phyloP scores from a whole-genome alignment of 2,113 vertebrate genomes.

The Phalacrocorax aristotelis region DNA sequence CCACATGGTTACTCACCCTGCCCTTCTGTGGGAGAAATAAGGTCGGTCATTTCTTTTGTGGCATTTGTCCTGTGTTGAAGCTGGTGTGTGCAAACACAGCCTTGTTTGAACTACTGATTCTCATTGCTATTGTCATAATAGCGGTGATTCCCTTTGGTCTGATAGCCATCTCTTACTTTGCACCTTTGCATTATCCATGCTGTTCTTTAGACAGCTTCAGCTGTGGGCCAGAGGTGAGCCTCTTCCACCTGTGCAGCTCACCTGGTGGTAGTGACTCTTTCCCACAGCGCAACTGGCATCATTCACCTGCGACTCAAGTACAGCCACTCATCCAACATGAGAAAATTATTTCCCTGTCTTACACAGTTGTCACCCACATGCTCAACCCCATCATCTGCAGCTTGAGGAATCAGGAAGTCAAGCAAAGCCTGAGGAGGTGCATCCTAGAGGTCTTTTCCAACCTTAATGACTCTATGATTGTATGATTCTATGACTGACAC shows the following conservation, averaged over 20 bases:
- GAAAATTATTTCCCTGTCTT: conserved; percentile 19
- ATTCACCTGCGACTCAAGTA: conserved; percentile 8
- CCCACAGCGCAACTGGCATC: background rate
- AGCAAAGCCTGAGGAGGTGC: background rate
- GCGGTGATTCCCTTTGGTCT: background rate
- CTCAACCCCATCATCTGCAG: background rate
- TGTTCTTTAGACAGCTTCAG: background rate
- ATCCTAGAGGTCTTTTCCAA: too few relatives aligned
- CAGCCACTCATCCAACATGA: background rate
- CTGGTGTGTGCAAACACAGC: too few relatives aligned
- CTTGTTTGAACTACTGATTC: too few relatives aligned
- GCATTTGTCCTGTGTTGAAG: too few relatives aligned
- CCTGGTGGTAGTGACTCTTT: background rate
- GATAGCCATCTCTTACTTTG: background rate
- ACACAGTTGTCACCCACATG: background rate
- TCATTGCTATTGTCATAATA: too few relatives aligned
- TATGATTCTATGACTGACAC: background rate
- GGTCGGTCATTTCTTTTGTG: too few relatives aligned
- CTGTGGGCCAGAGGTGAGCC: background rate
- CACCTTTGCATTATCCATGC: background rate
- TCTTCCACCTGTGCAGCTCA: background rate
- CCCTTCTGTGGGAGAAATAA: too few relatives aligned
- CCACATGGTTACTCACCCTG: too few relatives aligned
- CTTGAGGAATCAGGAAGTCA: conserved; percentile 6
- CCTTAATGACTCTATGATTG: too few relatives aligned